Evolutionary conservation across 2,113 vertebrate species (phyloP), one percentile per base, ranked within the genome.

Genomic region (Ondatra zibethicus): DNA sequence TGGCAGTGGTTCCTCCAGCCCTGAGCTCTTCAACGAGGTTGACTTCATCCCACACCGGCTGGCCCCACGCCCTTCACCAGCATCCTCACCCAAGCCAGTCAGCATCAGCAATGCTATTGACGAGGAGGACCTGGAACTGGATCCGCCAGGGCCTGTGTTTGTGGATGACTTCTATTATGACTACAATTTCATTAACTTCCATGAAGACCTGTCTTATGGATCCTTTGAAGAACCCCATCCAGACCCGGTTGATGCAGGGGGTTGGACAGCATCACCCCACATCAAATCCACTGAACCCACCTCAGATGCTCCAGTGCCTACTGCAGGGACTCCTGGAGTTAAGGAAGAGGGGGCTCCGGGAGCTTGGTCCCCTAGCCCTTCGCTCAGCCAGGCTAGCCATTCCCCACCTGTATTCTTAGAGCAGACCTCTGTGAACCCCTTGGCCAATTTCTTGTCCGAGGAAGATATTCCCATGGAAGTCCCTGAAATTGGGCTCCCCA

Each of bases 161-260:
- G 99, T 99, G 0, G 99, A 99, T 3, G 99, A 99, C 66, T 99
- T 99, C 97, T 99, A 99, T 97, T 99, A 99, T 0, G 99, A 99
- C 97, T 99, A 99, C 23, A 99, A 99, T 93, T 99, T 99, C 9
- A 99, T 99, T 96, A 99, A 99, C 95, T 99, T 99, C 97, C 99
- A 99, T 0, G 99, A 99, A 96, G 99, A 99, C 93, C 97, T 99
- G 81, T 98, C 99, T 0, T 98, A 99, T 17, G 98, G 98, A 16
- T 98, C 98, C 88, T 98, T 96, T 33, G 68, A 14, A 1, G 98
- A 98, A 45, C 98, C 96, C 0, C 80, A 97, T 66, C 70, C 87
- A 68, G 17, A 61, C 29, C 39, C 7, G 33, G 89, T 0, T 1
- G 92, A 23, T 10, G 50, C 65, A 1, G 80, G 55, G 45, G 29